Evolutionary conservation across 2,797 vertebrate genomes (phyloP).

Genomic region (Hoplostethus atlanticus): DNA sequence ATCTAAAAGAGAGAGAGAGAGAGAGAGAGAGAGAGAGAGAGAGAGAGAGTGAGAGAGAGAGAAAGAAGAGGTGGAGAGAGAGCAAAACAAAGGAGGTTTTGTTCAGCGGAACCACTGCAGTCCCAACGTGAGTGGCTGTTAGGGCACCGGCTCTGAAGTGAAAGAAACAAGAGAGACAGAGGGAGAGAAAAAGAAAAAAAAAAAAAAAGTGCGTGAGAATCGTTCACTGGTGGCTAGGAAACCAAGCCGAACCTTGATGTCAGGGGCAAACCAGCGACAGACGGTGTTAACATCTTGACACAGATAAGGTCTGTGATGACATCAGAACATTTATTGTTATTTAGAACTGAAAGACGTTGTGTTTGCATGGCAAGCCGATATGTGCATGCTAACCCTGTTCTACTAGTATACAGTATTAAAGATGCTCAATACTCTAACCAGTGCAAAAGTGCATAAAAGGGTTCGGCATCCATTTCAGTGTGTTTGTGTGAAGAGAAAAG

Average conservation of each 20-base stretch:
- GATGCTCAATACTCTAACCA: slow-evolving; percentile 20
- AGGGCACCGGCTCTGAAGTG: slow-evolving; percentile 64
- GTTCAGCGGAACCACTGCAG: slow-evolving; percentile 69
- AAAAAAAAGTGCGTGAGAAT: slow-evolving; percentile 62
- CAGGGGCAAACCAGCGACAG: slow-evolving; percentile 45
- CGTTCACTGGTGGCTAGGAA: slow-evolving; percentile 71
- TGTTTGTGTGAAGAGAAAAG: slow-evolving; percentile 7
- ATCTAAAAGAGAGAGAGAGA: slow-evolving; percentile 67
- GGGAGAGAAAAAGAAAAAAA: slow-evolving; percentile 5
- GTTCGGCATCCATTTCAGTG: neutral
- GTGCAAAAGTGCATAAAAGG: slow-evolving; percentile 5
- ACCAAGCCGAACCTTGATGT: slow-evolving; percentile 65
- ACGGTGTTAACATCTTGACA: slow-evolving; percentile 39
- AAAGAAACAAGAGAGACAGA: slow-evolving; percentile 74
- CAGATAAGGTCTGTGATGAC: slow-evolving; percentile 13
- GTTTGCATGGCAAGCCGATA: neutral
- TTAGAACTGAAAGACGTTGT: neutral
- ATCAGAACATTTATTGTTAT: slow-evolving; percentile 21
- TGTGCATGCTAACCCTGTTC: slow-evolving; percentile 7
- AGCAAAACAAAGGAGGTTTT: slow-evolving; percentile 74
- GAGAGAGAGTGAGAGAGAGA: slow-evolving; percentile 60
- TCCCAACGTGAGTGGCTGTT: slow-evolving; percentile 72
- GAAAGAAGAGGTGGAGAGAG: slow-evolving; percentile 37
- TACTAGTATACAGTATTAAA: slow-evolving; percentile 2
- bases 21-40: neutral